A percentile compares a stretch with the other conserved stretches of the same genome.
phyloP scores from a whole-genome alignment of 1,140 invertebrate species.

The Theocolax elegans region DNA sequence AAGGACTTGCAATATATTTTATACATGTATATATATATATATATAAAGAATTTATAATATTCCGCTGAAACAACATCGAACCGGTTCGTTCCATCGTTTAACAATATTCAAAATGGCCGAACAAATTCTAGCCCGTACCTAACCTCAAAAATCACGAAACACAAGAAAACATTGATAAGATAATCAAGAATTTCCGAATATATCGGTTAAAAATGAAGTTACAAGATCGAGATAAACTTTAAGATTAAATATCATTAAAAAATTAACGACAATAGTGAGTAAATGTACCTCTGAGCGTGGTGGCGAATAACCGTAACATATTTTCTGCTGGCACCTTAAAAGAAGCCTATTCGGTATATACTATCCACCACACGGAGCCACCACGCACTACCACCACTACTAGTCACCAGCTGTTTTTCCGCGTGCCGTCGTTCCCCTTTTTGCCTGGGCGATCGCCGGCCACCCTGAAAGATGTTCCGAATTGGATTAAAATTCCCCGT shows the following conservation, averaged over 20 bases:
- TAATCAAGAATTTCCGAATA: neutral
- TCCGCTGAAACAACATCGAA: constrained; percentile 25
- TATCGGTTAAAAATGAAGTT: neutral
- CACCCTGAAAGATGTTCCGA: constrained; percentile 61
- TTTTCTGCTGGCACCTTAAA: constrained; percentile 31
- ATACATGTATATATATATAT: neutral
- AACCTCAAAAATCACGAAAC: constrained; percentile 40
- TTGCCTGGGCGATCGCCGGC: constrained; percentile 50
- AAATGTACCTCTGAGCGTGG: constrained; percentile 52
- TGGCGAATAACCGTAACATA: constrained; percentile 55
- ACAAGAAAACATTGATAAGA: neutral
- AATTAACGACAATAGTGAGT: constrained; percentile 15
- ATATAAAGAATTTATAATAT: neutral
- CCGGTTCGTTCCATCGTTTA: constrained; percentile 33
- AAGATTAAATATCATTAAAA: neutral
- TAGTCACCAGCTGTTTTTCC: constrained; percentile 55
- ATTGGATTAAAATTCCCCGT: constrained; percentile 66
- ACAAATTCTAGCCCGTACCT: constrained; percentile 13
- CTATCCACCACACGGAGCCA: neutral
- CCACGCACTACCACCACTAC: neutral
- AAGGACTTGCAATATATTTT: too few relatives aligned
- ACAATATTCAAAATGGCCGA: constrained; percentile 41
- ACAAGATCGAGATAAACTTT: neutral
- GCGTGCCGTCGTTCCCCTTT: constrained; percentile 57
- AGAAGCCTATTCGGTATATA: too few relatives aligned